Base-by-base conservation (phyloP, 64 coral and sea anemone species). In the Montipora capricornis region DNA sequence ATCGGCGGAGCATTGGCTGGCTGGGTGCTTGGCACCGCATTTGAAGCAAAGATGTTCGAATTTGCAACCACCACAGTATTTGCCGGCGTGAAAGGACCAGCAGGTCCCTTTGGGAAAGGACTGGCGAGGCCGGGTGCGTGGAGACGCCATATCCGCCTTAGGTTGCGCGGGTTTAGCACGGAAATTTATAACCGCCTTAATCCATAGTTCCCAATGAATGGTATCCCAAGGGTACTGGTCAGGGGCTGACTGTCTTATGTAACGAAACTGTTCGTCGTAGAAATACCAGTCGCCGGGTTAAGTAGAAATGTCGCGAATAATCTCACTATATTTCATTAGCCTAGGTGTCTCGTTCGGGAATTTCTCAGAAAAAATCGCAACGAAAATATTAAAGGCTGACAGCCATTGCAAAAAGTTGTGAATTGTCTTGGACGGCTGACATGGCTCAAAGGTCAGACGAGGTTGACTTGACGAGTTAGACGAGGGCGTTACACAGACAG, bases 191-290 rank as follows among this genome's bases (percentile, higher is more conserved):
- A 64, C 60, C 5, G 76, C 76, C 76, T 50, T 15, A 44, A 78
- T 12, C 76, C 76, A 78, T 45, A 78, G 46, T 78, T 78, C 46
- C 76, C 46, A 78, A 49, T 78, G 76, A 12, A 78, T 78, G 45
- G 45, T 45, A 78, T 78, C 60, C 8, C 60, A 75, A 8, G 24
- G 73, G 29, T 37, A 37, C 29, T 37, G 29, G 29, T 37, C 29
- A 37, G 29, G 29, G 29, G 29, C 29, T 37, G 29, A 37, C 29
- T 37, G 29, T 37, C 29, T 0, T 1, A 37, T 37, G 1, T 37
- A 37, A 37, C 29, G 29, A 37, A 37, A 37, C 29, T 37, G 29
- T 37, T 37, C 29, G 29, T 37, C 29, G 29, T 37, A 37, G 29
- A 37, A 37, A 37, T 37, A 37, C 29, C 29, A 37, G 29, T 37